Base-by-base conservation (phyloP, 2,797 vertebrate species). In the Paguma larvata region DNA sequence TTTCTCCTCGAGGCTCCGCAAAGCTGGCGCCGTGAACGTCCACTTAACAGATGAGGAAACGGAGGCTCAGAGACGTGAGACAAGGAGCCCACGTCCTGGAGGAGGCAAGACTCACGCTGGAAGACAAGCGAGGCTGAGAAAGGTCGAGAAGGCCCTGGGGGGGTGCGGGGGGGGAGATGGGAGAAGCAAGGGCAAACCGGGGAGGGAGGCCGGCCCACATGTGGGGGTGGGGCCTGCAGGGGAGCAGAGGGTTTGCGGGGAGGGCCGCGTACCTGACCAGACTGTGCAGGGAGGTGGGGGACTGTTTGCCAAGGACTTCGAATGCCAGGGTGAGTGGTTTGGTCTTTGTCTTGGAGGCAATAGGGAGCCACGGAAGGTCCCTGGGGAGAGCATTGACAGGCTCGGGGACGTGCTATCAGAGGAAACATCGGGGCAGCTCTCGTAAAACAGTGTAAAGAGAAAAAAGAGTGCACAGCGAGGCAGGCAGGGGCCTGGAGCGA, bases 161-260 rank as follows among this genome's bases (percentile, higher is more conserved):
- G 48, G 4, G 1, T 3, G 25, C 2, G 13, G 65, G 3, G 25
- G 8, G 6, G 13, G 65, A 41, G 4, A 2, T 3, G 25, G 38
- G 1, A 8, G 19, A 41, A 30, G 25, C 25, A 25, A 23, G 21
- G 8, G 7, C 48, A 1, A 23, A 59, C 19, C 56, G 19, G 3
- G 5, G 10, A 4, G 41, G 53, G 51, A 8, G 41, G 51, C 16
- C 0, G 0, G 32, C 4, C 73, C 51, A 0, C 0, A 1, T 0
- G 10, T 4, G 0, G 4, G 4, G 68, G 70, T 14, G 32, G 48
- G 11, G 44, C n/a, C 48, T 3, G 23, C 1, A 1, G 0, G 46
- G 72, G 59, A 18, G 16, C 0, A 0, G 34, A 41, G 70, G 34
- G 18, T 7, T 27, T 13, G 2, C 25, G 0, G 14, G 41, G 56